Conservation (phyloP, 2,113 vertebrate species). For the Gorsachius goisagi region DNA sequence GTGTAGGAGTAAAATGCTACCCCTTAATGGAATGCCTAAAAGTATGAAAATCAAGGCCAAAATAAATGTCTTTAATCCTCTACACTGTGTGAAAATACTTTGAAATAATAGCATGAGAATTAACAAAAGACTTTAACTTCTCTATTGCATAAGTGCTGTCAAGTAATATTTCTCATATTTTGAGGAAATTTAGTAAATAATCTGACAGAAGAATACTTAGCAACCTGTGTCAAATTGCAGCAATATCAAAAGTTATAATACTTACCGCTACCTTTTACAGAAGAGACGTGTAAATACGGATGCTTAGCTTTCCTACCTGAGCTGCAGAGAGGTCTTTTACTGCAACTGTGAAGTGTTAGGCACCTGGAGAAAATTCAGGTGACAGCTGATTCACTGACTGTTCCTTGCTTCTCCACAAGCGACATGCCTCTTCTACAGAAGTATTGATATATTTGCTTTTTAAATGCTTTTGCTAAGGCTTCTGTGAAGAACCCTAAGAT, state of each 20-base stretch:
- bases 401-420: neutral
- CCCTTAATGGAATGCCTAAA: neutral
- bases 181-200: neutral
- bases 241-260: neutral
- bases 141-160: neutral
- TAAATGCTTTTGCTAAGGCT: neutral
- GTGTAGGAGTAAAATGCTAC: neutral
- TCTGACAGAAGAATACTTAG: neutral
- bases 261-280: neutral
- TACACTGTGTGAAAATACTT: neutral
- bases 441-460: neutral
- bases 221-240: neutral
- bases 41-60: neutral
- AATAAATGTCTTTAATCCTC: neutral
- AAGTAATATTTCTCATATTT: neutral
- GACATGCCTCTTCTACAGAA: neutral
- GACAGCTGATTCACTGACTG: neutral
- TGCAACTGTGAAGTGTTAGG: neutral
- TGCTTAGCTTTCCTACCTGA: neutral
- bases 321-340: neutral
- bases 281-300: neutral
- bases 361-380: neutral
- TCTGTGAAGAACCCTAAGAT: neutral
- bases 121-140: neutral
- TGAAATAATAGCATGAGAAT: neutral